A percentile compares a stretch with the other conserved stretches of the same genome.
Evolutionary conservation across 1,140 invertebrate genomes (phyloP).

Genomic region (Platyscapa corneri): DNA sequence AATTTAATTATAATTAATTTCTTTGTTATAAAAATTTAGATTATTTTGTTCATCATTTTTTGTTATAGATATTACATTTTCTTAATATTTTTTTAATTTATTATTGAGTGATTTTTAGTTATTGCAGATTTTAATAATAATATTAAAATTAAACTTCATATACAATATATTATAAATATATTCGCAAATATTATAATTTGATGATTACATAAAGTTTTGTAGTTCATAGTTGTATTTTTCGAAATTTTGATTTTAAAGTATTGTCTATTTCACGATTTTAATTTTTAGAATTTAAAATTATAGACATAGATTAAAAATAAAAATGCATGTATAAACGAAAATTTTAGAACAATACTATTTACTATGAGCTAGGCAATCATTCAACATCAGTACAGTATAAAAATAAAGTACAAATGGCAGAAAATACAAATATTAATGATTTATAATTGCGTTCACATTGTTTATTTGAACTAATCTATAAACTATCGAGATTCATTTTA

Average conservation of each 20-base stretch:
- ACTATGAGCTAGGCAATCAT: slow-evolving; percentile 72
- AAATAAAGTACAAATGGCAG: slow-evolving; percentile 46
- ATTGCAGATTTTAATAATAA: too few species aligned
- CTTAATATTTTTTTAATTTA: too few species aligned
- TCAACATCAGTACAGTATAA: slow-evolving; percentile 67
- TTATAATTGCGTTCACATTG: neutral
- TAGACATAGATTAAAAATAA: neutral
- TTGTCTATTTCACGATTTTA: neutral
- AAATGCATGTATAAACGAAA: neutral
- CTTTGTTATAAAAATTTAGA: too few species aligned
- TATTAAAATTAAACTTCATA: too few species aligned
- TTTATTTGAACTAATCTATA: neutral
- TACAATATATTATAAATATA: too few species aligned
- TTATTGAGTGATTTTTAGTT: too few species aligned
- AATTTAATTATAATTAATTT: too few species aligned
- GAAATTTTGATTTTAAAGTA: neutral
- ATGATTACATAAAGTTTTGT: too few species aligned
- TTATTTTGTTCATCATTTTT: too few species aligned
- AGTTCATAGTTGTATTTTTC: too few species aligned
- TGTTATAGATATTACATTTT: too few species aligned
- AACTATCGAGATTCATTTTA: neutral
- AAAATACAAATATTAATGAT: slow-evolving; percentile 57
- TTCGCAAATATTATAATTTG: too few species aligned
- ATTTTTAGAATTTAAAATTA: neutral
- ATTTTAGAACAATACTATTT: slow-evolving; percentile 62